Evolutionary conservation across 2,888 invertebrate genomes (phyloP).

Genomic region (Frankliniella fusca): DNA sequence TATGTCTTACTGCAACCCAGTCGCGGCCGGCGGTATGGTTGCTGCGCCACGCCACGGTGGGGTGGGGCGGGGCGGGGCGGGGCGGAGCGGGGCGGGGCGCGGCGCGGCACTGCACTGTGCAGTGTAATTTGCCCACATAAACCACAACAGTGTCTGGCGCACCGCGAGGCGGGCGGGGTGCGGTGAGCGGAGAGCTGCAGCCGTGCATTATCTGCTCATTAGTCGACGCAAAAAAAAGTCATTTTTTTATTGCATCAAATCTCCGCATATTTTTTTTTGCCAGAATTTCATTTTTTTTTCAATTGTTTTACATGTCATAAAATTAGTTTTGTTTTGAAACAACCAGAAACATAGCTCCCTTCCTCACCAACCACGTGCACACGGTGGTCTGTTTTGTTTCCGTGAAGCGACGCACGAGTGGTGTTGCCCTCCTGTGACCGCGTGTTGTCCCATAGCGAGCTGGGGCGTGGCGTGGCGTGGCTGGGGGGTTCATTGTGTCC

Average conservation of each 20-base stretch:
- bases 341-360: background rate
- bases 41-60: too few species aligned
- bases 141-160: too few species aligned
- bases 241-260: background rate
- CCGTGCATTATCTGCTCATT: background rate
- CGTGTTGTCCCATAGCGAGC: background rate
- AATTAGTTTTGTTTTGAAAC: background rate
- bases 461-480: background rate
- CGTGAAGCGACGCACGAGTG: background rate
- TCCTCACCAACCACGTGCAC: background rate
- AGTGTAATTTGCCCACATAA: background rate
- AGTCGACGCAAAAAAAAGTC: background rate
- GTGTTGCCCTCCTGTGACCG: background rate
- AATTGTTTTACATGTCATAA: background rate
- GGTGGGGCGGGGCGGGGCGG: too few species aligned
- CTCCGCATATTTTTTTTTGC: background rate
- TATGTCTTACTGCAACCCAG: too few species aligned
- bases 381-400: background rate
- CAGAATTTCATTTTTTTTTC: background rate
- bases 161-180: background rate
- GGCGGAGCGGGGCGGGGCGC: background rate
- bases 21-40: too few species aligned
- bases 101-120: background rate
- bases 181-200: background rate
- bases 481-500: background rate